Evolutionary conservation across 2,888 invertebrate genomes (phyloP), one percentile per base, ranked within the genome.

Genomic region (Drosophila nr. medialis): DNA sequence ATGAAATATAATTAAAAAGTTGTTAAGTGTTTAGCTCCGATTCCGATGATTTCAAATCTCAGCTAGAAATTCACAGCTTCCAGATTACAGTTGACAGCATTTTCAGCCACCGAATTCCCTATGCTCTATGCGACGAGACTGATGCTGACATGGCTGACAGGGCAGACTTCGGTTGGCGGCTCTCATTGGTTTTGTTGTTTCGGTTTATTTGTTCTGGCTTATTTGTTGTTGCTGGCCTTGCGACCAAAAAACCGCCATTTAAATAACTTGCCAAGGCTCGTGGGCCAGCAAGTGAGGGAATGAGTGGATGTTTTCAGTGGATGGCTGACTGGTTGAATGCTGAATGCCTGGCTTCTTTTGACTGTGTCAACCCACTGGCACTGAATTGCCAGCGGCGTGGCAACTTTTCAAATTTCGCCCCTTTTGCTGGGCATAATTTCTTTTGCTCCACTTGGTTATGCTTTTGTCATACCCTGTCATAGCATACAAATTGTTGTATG

Each of bases 171-270:
- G 63, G 60, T 73, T 18, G 5, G 18, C 8, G 24, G 50, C 32
- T 63, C 24, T 8, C 49, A 49, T 51, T 42, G 51, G 54, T 68
- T 24, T 58, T 56, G 32, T 49, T n/a, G 24, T 32, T 32, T 8
- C 42, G 4, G 30, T 24, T 53, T 40, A 5, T 27, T 24, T 24
- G 24, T 27, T 27, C 27, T 27, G 27, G 27, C 27, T 27, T 27
- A 42, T 36, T 51, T 55, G 49, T 38, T 50, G 21, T 65, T 60
- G 45, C 34, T 53, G 54, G 60, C 48, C 56, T 59, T 51, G 49
- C 48, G 65, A 58, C 68, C 71, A 48, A 70, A 75, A 83, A 80
- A 72, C 75, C 84, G 76, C 72, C 80, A 80, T 84, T 82, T 66
- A 81, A 80, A 80, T 80, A 77, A 81, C 74, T 86, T 84, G 74